phyloP scores from a whole-genome alignment of 2,113 vertebrate species.

The Prietella phreatophila region DNA sequence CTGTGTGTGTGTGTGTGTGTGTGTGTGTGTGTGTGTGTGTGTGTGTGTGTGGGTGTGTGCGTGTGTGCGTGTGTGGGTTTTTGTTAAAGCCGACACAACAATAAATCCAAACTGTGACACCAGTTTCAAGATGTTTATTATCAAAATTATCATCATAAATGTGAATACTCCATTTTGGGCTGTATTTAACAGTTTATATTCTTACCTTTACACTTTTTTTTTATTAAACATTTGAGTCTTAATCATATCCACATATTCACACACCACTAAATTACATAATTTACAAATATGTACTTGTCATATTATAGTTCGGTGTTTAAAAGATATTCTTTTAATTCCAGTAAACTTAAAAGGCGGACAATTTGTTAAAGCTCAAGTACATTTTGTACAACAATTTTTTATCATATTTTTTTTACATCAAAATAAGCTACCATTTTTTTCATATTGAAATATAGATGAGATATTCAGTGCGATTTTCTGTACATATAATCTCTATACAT shows the following conservation, averaged over 20 bases:
- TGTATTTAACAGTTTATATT: background rate
- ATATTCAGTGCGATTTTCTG: background rate
- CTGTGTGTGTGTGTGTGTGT: background rate
- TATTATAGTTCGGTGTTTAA: background rate
- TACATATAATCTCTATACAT: background rate
- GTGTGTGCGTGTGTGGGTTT: background rate
- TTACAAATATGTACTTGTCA: constrained; percentile 32
- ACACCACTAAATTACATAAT: constrained; percentile 19
- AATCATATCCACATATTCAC: constrained; percentile 32
- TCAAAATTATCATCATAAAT: constrained; percentile 27
- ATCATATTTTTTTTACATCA: background rate
- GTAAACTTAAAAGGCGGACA: background rate
- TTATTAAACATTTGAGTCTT: constrained; percentile 51
- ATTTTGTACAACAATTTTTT: background rate
- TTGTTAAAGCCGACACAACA: background rate
- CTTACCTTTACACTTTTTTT: background rate
- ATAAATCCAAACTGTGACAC: background rate
- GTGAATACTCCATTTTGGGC: background rate
- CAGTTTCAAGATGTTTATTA: constrained; percentile 28
- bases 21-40: background rate
- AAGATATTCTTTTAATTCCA: background rate
- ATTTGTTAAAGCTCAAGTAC: background rate
- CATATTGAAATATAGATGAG: constrained; percentile 58
- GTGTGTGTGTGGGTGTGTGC: background rate
- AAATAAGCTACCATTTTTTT: constrained; percentile 55